phyloP scores from a whole-genome alignment of 2,797 vertebrate species.

The Salmo trutta region DNA sequence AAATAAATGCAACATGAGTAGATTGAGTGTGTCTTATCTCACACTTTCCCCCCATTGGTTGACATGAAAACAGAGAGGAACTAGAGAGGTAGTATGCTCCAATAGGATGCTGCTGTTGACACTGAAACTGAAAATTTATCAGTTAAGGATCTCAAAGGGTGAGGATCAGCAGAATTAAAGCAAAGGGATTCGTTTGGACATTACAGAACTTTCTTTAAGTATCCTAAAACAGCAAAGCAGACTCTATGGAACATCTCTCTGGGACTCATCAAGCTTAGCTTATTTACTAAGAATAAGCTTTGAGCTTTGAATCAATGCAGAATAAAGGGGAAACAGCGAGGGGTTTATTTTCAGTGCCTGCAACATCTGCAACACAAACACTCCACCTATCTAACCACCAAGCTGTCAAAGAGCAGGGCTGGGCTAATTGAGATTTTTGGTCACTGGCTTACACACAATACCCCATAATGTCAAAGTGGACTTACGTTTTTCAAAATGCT shows the following conservation, averaged over 20 bases:
- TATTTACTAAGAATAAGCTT: too few relatives aligned
- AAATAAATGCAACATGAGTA: constrained; percentile 84
- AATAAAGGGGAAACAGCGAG: constrained; percentile 35
- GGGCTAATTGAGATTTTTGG: background rate
- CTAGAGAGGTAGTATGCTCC: constrained; percentile 80
- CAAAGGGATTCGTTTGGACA: background rate
- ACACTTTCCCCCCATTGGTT: constrained; percentile 65
- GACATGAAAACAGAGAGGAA: constrained; percentile 65
- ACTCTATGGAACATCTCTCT: constrained; percentile 46
- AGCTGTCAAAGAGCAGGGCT: constrained; percentile 43
- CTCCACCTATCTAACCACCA: constrained; percentile 53
- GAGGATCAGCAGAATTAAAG: background rate
- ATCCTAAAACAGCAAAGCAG: constrained; percentile 74
- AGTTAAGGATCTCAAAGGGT: constrained; percentile 68
- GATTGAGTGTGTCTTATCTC: constrained; percentile 78
- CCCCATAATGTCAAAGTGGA: background rate
- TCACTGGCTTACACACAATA: too few relatives aligned
- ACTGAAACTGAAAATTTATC: constrained; percentile 69
- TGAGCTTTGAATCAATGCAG: constrained; percentile 9
- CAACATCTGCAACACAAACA: constrained; percentile 49
- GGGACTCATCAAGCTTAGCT: too few relatives aligned
- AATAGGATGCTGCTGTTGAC: constrained; percentile 82
- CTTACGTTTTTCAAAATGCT: background rate
- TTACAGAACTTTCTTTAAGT: constrained; percentile 41
- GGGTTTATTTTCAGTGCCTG: constrained; percentile 39